Percentiles rank a stretch among this genome's conserved stretches.
These are phyloP conservation scores for Falcunculus frontatus DNA, from an alignment of 2,113 vertebrate genomes.

Conservation along the genomic window DNA sequence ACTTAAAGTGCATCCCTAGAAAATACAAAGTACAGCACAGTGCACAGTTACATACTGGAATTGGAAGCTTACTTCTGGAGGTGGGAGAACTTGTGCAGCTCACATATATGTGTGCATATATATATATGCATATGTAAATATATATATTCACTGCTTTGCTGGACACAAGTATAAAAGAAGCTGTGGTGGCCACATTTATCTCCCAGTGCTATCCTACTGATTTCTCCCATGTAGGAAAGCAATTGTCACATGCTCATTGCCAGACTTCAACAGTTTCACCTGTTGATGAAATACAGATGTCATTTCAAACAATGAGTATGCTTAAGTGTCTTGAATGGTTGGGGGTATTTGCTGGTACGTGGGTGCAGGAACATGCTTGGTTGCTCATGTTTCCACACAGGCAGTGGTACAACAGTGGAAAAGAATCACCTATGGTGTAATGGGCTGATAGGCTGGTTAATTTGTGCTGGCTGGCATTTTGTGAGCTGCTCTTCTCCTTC, in stretches of 20 bases:
- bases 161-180: background rate
- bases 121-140: background rate
- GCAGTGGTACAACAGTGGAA: background rate
- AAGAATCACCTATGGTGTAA: background rate
- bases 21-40: background rate
- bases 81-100: background rate
- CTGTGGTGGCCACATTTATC: background rate
- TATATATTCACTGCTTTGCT: background rate
- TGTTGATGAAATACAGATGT: background rate
- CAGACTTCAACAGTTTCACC: background rate
- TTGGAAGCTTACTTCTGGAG: background rate
- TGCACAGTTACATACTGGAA: background rate
- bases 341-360: background rate
- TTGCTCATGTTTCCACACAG: background rate
- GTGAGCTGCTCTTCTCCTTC: background rate
- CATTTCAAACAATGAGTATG: accelerated
- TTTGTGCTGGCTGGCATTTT: background rate
- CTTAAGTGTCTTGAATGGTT: background rate
- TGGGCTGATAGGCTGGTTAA: background rate
- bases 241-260: background rate
- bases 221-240: background rate
- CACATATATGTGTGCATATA: background rate
- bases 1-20: background rate
- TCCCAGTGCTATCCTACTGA: background rate
- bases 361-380: background rate